These are phyloP conservation scores for Hippoglossus hippoglossus DNA, from an alignment of 2,797 vertebrate species.

Conservation along the genomic window DNA sequence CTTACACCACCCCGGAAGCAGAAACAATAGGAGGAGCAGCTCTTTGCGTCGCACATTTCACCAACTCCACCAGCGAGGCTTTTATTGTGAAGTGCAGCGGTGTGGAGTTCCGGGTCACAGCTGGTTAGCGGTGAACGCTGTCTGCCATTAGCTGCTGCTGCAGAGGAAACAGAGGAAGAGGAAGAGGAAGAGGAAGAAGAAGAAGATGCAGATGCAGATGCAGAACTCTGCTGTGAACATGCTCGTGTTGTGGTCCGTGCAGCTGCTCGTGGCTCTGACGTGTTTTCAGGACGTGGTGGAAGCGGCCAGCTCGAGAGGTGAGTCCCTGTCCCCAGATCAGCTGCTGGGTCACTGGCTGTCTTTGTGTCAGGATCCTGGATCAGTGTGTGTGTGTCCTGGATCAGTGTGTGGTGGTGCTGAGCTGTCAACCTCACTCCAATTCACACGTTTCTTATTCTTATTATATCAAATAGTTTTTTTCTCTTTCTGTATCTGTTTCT, in stretches of 20 bases:
- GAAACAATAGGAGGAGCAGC: slow-evolving; percentile 1
- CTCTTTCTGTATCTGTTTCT: no score
- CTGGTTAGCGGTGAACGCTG: no score
- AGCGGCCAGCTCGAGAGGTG: slow-evolving; percentile 77
- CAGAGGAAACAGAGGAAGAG: no score
- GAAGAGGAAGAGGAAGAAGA: neutral
- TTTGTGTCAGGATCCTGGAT: no score
- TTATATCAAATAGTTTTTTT: no score
- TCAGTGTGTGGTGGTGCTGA: no score
- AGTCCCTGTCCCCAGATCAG: slow-evolving; percentile 30
- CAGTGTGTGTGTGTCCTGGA: no score
- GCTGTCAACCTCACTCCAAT: no score
- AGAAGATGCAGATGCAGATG: slow-evolving; percentile 68
- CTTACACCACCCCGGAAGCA: neutral
- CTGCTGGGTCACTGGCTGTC: no score
- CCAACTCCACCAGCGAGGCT: neutral
- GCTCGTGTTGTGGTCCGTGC: slow-evolving; percentile 62
- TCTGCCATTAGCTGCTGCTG: no score
- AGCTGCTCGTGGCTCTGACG: slow-evolving; percentile 68
- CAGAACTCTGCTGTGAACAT: slow-evolving; percentile 57
- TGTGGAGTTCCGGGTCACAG: slow-evolving; percentile 66
- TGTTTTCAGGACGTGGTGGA: slow-evolving; percentile 61
- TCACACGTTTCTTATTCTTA: no score
- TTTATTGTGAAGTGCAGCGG: slow-evolving; percentile 55
- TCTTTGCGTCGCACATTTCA: neutral